phyloP scores from a whole-genome alignment of 2,113 vertebrate genomes.

The Rhegmatorhina hoffmannsi region DNA sequence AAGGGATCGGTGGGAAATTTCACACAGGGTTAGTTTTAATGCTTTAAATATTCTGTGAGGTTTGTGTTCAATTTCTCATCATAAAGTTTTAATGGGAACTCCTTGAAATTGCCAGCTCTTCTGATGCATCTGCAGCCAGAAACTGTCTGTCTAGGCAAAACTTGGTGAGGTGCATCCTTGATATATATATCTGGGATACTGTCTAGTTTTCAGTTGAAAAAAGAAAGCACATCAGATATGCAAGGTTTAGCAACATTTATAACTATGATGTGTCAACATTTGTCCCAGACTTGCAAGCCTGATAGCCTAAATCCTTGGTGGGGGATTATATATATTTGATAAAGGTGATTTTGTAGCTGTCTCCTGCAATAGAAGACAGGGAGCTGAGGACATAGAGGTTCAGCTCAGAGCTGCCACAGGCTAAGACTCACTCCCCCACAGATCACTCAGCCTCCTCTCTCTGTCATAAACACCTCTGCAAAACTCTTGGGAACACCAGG shows the following conservation, averaged over 20 bases:
- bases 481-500: background rate
- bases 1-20: constrained; percentile 10
- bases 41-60: constrained; percentile 28
- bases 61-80: constrained; percentile 42
- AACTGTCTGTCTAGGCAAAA: constrained; percentile 50
- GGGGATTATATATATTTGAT: background rate
- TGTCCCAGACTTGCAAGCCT: constrained; percentile 4
- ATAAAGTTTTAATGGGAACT: constrained; percentile 63
- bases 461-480: background rate
- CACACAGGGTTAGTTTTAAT: constrained; percentile 60
- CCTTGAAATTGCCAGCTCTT: constrained; percentile 36
- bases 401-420: background rate
- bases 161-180: constrained; percentile 36
- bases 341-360: background rate
- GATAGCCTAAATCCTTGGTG: constrained; percentile 18
- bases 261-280: background rate
- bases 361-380: background rate
- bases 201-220: background rate
- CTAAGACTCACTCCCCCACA: background rate
- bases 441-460: background rate
- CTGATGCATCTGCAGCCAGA: constrained; percentile 24
- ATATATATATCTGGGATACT: background rate
- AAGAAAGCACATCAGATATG: constrained; percentile 15
- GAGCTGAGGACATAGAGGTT: background rate
- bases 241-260: constrained; percentile 35